These are phyloP conservation scores for Actenoides lindsayi DNA, from an alignment of 2,113 vertebrate species.

Conservation along the genomic window DNA sequence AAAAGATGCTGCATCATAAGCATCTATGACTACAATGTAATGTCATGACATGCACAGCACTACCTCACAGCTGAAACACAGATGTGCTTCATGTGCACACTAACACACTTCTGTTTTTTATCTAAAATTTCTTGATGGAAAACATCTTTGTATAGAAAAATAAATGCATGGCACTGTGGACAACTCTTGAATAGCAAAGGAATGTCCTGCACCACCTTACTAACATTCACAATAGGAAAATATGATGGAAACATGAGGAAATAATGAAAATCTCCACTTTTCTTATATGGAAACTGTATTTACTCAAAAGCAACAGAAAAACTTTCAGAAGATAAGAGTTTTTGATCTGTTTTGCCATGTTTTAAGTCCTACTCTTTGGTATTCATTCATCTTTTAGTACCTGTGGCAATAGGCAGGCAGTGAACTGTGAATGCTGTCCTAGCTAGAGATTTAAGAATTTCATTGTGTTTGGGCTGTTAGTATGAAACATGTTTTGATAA, in stretches of 20 bases:
- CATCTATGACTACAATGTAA: not conserved
- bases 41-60: not conserved
- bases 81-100: not conserved
- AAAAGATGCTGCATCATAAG: not conserved
- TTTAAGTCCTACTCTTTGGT: not conserved
- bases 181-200: not conserved
- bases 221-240: not conserved
- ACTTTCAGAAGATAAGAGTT: not conserved
- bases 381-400: constrained; percentile 1
- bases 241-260: not conserved
- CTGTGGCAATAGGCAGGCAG: not conserved
- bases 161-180: not conserved
- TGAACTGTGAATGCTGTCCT: not conserved
- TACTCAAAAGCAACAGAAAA: not conserved
- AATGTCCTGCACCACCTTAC: not conserved
- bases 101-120: not conserved
- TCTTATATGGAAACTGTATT: not conserved
- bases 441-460: not conserved
- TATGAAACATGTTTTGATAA: not conserved
- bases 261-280: not conserved
- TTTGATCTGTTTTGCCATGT: not conserved
- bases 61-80: not conserved
- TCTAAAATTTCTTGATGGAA: not conserved
- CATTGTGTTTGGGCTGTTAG: not conserved
- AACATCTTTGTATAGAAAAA: not conserved